A percentile compares a stretch with the other conserved stretches of the same genome.
Conservation (phyloP, 2,113 vertebrate genomes). For the Paralichthys olivaceus region DNA sequence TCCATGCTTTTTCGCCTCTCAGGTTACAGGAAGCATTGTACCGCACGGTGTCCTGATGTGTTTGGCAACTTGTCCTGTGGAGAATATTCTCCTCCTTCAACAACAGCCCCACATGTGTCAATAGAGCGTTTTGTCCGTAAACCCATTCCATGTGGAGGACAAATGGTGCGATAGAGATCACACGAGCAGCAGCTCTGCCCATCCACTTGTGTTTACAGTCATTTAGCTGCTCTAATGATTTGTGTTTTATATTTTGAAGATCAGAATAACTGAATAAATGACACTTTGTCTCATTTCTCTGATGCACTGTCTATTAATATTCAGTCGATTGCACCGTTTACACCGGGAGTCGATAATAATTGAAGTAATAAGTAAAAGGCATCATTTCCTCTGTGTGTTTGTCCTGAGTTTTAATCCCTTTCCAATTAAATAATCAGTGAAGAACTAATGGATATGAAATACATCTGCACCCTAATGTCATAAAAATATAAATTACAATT, state of each 20-base stretch:
- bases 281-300: background rate
- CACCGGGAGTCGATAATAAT: background rate
- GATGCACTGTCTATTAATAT: background rate
- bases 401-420: conserved; percentile 2
- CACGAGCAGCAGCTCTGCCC: background rate
- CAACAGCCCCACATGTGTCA: conserved; percentile 5
- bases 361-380: background rate
- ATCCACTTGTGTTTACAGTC: background rate
- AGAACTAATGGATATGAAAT: background rate
- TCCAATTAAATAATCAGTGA: background rate
- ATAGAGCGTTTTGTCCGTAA: conserved; percentile 25
- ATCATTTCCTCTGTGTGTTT: background rate
- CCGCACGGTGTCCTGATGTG: background rate
- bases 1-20: background rate
- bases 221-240: background rate
- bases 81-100: conserved; percentile 1
- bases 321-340: background rate
- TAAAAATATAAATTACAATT: background rate
- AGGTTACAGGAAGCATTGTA: background rate
- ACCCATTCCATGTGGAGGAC: conserved; percentile 18
- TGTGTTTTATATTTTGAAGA: background rate
- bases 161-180: conserved; percentile 41
- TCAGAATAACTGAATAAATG: background rate
- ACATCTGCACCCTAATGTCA: background rate
- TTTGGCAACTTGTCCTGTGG: background rate